These are phyloP conservation scores for Rhinopomastus cyanomelas DNA, from an alignment of 2,113 vertebrate genomes.

Conservation along the genomic window DNA sequence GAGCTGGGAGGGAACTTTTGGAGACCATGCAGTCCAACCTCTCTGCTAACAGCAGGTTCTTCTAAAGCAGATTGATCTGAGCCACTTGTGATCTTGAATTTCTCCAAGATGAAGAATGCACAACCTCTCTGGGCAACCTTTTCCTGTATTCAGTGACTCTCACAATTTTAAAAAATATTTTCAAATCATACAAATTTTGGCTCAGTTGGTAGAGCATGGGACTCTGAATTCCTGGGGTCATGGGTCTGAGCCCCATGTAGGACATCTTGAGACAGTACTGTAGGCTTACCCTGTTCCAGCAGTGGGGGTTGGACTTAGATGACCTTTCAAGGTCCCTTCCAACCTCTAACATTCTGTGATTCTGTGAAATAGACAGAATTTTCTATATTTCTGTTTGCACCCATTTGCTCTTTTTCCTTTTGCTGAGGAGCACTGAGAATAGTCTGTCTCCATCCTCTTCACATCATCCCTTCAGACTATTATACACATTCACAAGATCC, in stretches of 20 bases:
- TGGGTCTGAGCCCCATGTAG: no score
- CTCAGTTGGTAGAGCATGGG: no score
- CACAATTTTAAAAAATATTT: not conserved
- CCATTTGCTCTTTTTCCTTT: not conserved
- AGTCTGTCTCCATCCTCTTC: not conserved
- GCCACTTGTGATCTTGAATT: not conserved
- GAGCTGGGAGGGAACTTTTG: not conserved
- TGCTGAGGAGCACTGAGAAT: not conserved
- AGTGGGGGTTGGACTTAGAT: no score
- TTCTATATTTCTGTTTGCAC: not conserved
- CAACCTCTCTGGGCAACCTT: not conserved
- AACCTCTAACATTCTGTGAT: no score
- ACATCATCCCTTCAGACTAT: not conserved
- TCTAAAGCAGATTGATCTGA: not conserved
- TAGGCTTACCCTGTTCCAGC: no score
- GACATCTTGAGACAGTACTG: no score
- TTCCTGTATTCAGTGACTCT: not conserved
- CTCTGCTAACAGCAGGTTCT: not conserved
- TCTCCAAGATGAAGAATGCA: not conserved
- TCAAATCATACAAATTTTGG: no score
- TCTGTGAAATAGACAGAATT: not conserved
- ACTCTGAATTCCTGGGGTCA: no score
- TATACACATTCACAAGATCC: not conserved
- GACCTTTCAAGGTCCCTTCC: no score
- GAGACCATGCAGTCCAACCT: not conserved